Evolutionary conservation across 2,888 invertebrate species (phyloP).

Genomic region (Lamellibrachia satsuma): DNA sequence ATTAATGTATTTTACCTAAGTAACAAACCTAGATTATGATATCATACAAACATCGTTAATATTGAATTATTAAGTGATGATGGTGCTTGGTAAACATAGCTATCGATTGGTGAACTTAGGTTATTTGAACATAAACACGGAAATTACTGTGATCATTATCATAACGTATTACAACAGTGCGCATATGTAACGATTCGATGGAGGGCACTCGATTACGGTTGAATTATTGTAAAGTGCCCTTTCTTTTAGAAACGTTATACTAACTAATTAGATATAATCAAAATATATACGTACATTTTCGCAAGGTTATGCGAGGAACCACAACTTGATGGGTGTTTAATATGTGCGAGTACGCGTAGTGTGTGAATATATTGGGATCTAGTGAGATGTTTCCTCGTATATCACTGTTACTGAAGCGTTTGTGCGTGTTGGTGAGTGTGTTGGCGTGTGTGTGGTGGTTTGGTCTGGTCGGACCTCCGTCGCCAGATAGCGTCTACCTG

Average conservation of each 20-base stretch:
- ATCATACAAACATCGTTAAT: neutral
- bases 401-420: neutral
- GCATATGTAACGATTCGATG: too few relatives aligned
- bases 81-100: neutral
- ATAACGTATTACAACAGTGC: too few relatives aligned
- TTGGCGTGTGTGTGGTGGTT: conserved; percentile 4
- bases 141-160: too few relatives aligned
- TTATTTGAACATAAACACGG: too few relatives aligned
- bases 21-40: neutral
- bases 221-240: neutral
- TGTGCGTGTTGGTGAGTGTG: neutral
- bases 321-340: neutral
- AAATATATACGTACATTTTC: neutral
- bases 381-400: neutral
- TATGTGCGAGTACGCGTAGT: neutral
- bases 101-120: neutral
- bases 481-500: neutral
- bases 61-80: neutral
- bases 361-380: neutral
- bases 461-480: neutral
- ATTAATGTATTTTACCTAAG: neutral
- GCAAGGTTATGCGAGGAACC: neutral
- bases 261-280: neutral
- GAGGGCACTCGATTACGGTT: too few relatives aligned
- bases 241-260: neutral